These are phyloP conservation scores for Heterodera schachtii DNA, from an alignment of 1,140 invertebrate genomes.

Conservation along the genomic window DNA sequence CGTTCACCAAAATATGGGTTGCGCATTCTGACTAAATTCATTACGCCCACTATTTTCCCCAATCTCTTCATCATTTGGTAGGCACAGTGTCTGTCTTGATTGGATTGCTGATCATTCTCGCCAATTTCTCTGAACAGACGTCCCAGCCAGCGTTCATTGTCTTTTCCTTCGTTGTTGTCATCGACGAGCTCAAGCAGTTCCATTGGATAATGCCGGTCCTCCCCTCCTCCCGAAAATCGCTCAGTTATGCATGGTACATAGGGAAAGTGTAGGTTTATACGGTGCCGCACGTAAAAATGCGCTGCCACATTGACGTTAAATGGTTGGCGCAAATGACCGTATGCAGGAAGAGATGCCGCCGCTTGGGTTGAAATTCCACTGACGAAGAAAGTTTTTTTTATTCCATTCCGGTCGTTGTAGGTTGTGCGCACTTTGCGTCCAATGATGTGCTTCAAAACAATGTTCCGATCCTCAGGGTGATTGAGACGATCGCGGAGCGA, in stretches of 20 bases:
- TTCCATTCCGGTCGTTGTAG: not conserved
- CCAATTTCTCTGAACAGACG: not conserved
- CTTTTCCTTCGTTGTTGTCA: not conserved
- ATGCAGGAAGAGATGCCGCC: not conserved
- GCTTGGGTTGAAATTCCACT: not conserved
- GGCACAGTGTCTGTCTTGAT: too few species aligned
- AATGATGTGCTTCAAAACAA: not conserved
- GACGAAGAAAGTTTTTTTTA: not conserved
- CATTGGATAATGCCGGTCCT: not conserved
- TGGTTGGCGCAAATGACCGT: not conserved
- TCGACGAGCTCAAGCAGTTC: not conserved
- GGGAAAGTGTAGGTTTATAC: not conserved
- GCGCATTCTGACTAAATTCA: too few species aligned
- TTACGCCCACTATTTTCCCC: too few species aligned
- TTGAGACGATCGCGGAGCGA: slow-evolving; percentile 1
- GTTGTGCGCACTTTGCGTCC: not conserved
- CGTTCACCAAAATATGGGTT: too few species aligned
- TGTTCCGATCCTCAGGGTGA: not conserved
- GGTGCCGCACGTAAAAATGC: not conserved
- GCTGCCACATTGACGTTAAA: not conserved
- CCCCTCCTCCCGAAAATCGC: not conserved
- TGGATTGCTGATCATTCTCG: not conserved
- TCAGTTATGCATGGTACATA: not conserved
- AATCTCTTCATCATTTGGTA: too few species aligned
- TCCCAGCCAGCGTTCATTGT: not conserved